Evolutionary conservation across 2,797 vertebrate species (phyloP).

Genomic region (Scarus forsteni): DNA sequence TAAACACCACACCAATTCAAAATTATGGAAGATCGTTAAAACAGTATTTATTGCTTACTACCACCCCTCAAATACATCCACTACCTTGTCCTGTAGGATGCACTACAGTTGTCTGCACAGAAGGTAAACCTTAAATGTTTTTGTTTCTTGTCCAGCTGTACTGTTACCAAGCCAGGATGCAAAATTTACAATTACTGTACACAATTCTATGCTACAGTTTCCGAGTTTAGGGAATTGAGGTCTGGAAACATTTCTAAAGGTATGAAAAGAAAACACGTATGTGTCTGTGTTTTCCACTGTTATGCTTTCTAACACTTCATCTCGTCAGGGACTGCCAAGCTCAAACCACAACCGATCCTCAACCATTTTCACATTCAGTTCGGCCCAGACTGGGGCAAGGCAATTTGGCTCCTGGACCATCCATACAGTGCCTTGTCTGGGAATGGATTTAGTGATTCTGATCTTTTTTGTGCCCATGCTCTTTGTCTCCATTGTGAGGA

Average conservation of each 20-base stretch:
- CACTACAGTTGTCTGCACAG: constrained; percentile 1
- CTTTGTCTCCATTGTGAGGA: constrained; percentile 86
- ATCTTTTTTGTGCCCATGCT: constrained; percentile 77
- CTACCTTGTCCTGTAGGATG: neutral
- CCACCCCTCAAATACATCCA: constrained; percentile 1
- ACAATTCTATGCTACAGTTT: constrained; percentile 36
- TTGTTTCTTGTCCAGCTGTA: constrained; percentile 15
- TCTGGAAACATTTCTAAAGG: constrained; percentile 54
- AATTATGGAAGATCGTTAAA: too few relatives aligned
- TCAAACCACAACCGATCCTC: constrained; percentile 66
- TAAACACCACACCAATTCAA: too few relatives aligned
- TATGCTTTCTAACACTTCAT: constrained; percentile 54
- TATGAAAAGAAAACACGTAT: constrained; percentile 61
- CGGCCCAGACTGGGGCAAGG: constrained; percentile 75
- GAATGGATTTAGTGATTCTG: constrained; percentile 84
- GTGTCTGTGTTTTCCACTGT: constrained; percentile 57
- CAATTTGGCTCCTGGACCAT: constrained; percentile 79
- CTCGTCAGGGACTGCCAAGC: constrained; percentile 63
- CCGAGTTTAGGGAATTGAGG: constrained; percentile 50
- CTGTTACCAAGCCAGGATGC: constrained; percentile 1
- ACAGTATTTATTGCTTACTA: too few relatives aligned
- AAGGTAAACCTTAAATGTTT: constrained; percentile 14
- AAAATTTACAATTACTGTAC: constrained; percentile 39
- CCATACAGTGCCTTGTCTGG: constrained; percentile 76
- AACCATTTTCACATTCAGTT: constrained; percentile 70